Evolutionary conservation across 2,888 invertebrate genomes (phyloP).

Genomic region (Leptothorax acervorum): DNA sequence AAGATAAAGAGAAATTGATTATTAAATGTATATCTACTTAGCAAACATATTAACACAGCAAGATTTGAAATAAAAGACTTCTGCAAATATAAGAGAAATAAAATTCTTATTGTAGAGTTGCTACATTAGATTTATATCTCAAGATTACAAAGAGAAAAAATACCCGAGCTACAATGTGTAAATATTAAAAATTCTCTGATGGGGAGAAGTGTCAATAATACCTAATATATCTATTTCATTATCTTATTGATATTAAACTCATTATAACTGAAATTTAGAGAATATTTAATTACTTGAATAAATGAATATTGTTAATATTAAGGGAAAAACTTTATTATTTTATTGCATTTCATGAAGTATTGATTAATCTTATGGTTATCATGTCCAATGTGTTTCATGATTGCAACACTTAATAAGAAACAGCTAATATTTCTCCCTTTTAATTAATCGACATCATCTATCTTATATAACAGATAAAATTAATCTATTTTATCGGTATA

Average conservation of each 20-base stretch:
- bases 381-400: neutral
- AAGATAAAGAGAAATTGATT: constrained; percentile 41
- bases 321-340: neutral
- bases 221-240: neutral
- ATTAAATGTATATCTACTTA: neutral
- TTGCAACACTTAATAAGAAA: neutral
- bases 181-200: neutral
- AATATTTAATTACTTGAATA: neutral
- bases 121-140: constrained; percentile 1
- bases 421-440: neutral
- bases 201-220: neutral
- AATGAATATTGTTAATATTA: neutral
- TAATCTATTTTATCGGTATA: constrained; percentile 31
- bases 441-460: constrained; percentile 21
- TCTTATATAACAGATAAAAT: constrained; percentile 40
- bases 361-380: neutral
- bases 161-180: neutral
- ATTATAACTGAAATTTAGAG: neutral
- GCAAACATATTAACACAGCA: neutral
- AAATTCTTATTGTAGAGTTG: neutral
- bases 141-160: neutral
- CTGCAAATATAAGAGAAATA: constrained; percentile 16
- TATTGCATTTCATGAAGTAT: neutral
- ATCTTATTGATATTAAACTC: neutral
- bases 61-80: constrained; percentile 6